These are phyloP conservation scores for Pectinophora gossypiella DNA, from an alignment of 1,140 invertebrate species.

Conservation along the genomic window DNA sequence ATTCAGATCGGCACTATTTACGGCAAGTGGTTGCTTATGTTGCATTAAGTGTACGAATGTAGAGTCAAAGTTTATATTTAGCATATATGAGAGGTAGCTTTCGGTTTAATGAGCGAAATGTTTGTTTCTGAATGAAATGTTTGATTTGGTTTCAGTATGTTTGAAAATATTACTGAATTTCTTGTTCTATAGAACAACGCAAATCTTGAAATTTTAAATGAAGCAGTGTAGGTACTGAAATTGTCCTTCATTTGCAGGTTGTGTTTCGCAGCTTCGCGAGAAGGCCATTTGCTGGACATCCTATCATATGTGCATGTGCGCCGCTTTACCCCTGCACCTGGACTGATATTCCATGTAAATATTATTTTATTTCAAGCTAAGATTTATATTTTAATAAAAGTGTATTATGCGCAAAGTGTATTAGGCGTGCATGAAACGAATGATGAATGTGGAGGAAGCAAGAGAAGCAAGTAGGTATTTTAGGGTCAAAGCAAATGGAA, in stretches of 20 bases:
- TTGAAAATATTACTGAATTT: neutral
- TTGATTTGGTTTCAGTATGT: neutral
- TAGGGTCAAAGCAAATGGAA: too few species aligned
- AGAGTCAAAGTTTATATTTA: too few species aligned
- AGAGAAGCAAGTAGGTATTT: too few species aligned
- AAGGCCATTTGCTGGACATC: conserved; percentile 94
- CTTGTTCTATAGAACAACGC: conserved; percentile 3
- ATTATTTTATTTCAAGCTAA: conserved; percentile 1
- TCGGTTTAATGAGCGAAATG: too few species aligned
- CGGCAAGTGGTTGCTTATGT: too few species aligned
- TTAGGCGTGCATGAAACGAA: too few species aligned
- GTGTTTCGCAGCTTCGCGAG: conserved; percentile 95
- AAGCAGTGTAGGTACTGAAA: too few species aligned
- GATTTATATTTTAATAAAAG: neutral
- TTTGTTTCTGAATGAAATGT: neutral
- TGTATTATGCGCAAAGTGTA: neutral
- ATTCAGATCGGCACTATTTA: too few species aligned
- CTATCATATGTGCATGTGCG: conserved; percentile 95
- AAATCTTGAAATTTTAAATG: too few species aligned
- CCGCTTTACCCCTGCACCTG: conserved; percentile 94
- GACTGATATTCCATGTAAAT: conserved; percentile 96
- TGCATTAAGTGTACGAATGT: too few species aligned
- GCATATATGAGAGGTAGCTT: too few species aligned
- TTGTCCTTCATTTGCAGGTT: conserved; percentile 83
- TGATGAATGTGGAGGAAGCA: too few species aligned